Percentiles rank a stretch among this genome's conserved stretches.
These are phyloP conservation scores for Gallinago nigripennis DNA, from an alignment of 2,797 vertebrate species.

Conservation along the genomic window DNA sequence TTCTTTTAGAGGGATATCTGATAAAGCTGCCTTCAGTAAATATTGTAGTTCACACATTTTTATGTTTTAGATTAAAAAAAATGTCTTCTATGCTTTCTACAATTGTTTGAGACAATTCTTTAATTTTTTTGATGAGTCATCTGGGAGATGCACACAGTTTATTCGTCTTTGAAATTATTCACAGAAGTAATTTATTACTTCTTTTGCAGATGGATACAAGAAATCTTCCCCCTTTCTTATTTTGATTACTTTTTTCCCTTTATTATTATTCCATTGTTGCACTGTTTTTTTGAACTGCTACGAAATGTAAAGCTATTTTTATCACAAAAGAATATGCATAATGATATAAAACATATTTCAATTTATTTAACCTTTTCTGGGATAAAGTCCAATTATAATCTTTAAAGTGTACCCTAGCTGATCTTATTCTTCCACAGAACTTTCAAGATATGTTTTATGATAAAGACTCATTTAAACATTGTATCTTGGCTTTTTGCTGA, in stretches of 20 bases:
- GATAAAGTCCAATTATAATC: constrained; percentile 68
- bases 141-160: constrained; percentile 44
- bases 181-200: constrained; percentile 60
- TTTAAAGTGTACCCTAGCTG: constrained; percentile 66
- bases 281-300: constrained; percentile 57
- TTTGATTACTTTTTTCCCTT: constrained; percentile 66
- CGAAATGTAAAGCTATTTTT: constrained; percentile 69
- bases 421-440: constrained; percentile 42
- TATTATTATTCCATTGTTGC: constrained; percentile 60
- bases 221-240: constrained; percentile 47
- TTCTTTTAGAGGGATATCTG: constrained; percentile 10
- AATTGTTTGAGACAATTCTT: constrained; percentile 48
- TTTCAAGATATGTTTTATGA: constrained; percentile 64
- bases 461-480: constrained; percentile 57
- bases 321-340: constrained; percentile 68
- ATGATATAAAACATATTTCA: constrained; percentile 72
- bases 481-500: constrained; percentile 20
- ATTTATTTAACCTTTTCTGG: constrained; percentile 73
- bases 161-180: constrained; percentile 70
- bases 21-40: constrained; percentile 22
- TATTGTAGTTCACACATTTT: constrained; percentile 45
- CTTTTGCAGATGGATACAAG: constrained; percentile 52
- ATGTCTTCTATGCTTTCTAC: neutral
- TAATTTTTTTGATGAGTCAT: constrained; percentile 29
- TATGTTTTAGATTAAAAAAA: constrained; percentile 16